Conservation (phyloP, 2,888 invertebrate species). For the Drosophila lutescens region DNA sequence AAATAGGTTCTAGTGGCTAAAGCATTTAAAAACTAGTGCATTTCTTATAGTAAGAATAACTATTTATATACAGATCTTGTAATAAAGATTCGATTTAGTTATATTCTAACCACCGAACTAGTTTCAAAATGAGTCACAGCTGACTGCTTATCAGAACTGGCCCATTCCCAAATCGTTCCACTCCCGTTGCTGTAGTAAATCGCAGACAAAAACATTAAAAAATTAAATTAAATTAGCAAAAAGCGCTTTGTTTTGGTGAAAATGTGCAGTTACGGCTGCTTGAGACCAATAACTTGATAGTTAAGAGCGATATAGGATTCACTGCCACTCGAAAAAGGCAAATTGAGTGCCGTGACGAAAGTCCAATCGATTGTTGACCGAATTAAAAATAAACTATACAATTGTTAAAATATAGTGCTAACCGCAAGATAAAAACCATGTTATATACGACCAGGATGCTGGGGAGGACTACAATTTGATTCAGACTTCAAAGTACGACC, state of each 20-base stretch:
- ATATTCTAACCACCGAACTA: background rate
- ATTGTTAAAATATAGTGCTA: background rate
- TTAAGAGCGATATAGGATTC: background rate
- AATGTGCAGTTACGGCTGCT: background rate
- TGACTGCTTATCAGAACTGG: constrained; percentile 33
- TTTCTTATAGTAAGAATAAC: background rate
- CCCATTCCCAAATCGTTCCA: constrained; percentile 46
- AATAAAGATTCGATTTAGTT: background rate
- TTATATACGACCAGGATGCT: constrained; percentile 5
- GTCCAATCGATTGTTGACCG: constrained; percentile 27
- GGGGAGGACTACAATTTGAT: background rate
- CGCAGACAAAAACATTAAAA: constrained; percentile 34
- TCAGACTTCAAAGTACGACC: too few species aligned
- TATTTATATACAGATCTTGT: background rate
- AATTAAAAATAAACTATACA: constrained; percentile 7
- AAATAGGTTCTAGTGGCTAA: too few species aligned
- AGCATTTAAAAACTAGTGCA: too few species aligned
- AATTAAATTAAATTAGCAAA: constrained; percentile 23
- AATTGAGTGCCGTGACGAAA: constrained; percentile 8
- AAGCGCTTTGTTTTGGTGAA: constrained; percentile 4
- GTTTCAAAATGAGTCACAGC: constrained; percentile 32
- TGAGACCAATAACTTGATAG: background rate
- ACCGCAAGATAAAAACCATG: background rate
- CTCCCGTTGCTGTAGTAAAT: constrained; percentile 27
- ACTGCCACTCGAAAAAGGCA: constrained; percentile 8